Evolutionary conservation across 2,888 invertebrate species (phyloP).

Genomic region (Eurois occulta): DNA sequence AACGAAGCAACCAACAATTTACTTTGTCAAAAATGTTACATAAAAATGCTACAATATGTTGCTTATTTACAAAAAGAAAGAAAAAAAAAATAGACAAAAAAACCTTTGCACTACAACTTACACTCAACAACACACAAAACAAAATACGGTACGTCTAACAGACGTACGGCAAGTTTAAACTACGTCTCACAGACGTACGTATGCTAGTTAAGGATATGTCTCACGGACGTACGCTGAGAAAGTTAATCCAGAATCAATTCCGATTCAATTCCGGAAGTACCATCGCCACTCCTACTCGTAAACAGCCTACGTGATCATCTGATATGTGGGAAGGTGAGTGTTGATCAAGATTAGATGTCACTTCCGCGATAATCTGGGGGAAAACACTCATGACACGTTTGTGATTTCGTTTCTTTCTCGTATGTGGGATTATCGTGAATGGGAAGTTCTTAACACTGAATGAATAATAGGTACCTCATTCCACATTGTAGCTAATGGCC

Average conservation of each 20-base stretch:
- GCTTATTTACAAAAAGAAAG: neutral
- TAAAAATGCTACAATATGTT: neutral
- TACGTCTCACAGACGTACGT: neutral
- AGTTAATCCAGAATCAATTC: conserved; percentile 70
- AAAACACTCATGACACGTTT: conserved; percentile 45
- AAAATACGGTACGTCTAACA: neutral
- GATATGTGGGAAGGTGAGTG: conserved; percentile 56
- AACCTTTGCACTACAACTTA: neutral
- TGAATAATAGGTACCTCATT: conserved; percentile 23
- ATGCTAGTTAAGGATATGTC: neutral
- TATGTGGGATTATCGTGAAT: conserved; percentile 34
- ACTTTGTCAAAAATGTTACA: neutral
- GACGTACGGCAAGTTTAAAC: neutral
- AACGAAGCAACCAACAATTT: neutral
- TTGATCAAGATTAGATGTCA: conserved; percentile 58
- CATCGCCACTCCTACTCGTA: conserved; percentile 37
- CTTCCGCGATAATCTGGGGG: conserved; percentile 60
- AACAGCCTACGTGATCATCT: conserved; percentile 53
- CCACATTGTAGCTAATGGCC: conserved; percentile 2
- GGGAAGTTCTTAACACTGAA: conserved; percentile 17
- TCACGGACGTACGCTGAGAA: conserved; percentile 22
- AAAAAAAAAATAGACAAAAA: neutral
- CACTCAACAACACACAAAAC: too few species aligned
- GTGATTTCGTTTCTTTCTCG: conserved; percentile 42
- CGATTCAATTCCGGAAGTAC: conserved; percentile 73